Conservation (phyloP, 2,888 invertebrate species). For the Ptycholaimellus sp. region DNA sequence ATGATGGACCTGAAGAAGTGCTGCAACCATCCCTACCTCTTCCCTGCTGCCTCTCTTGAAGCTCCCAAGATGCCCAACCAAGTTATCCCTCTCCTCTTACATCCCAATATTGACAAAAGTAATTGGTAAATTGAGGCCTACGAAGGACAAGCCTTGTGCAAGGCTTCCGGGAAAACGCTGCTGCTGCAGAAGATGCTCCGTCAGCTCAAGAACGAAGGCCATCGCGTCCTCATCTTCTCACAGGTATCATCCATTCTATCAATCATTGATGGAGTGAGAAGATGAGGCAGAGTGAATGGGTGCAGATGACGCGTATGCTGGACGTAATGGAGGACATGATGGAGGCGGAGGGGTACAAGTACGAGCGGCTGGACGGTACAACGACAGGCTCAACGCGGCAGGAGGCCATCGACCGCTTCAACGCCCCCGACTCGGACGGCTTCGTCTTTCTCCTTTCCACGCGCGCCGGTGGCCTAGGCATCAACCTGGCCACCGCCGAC, state of each 20-base stretch:
- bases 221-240: slow-evolving; percentile 89
- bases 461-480: slow-evolving; percentile 84
- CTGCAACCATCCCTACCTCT: slow-evolving; percentile 95
- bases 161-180: slow-evolving; percentile 80
- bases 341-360: slow-evolving; percentile 86
- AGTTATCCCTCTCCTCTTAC: no score
- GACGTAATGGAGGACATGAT: slow-evolving; percentile 96
- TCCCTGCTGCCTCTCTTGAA: slow-evolving; percentile 52
- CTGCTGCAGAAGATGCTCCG: slow-evolving; percentile 74
- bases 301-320: slow-evolving; percentile 91
- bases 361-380: slow-evolving; percentile 87
- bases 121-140: slow-evolving; percentile 90
- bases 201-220: slow-evolving; percentile 60
- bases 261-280: no score
- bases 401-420: slow-evolving; percentile 92
- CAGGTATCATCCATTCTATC: no score
- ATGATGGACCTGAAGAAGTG: slow-evolving; percentile 99
- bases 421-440: slow-evolving; percentile 83
- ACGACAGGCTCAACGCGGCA: slow-evolving; percentile 77
- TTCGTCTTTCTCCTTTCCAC: slow-evolving; percentile 81
- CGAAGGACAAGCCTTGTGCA: slow-evolving; percentile 62
- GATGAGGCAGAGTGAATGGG: no score
- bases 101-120: no score
- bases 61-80: slow-evolving; percentile 27
- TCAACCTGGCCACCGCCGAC: slow-evolving; percentile 93